Evolutionary conservation across 2,888 invertebrate species (phyloP).

Genomic region (Amiota minor): DNA sequence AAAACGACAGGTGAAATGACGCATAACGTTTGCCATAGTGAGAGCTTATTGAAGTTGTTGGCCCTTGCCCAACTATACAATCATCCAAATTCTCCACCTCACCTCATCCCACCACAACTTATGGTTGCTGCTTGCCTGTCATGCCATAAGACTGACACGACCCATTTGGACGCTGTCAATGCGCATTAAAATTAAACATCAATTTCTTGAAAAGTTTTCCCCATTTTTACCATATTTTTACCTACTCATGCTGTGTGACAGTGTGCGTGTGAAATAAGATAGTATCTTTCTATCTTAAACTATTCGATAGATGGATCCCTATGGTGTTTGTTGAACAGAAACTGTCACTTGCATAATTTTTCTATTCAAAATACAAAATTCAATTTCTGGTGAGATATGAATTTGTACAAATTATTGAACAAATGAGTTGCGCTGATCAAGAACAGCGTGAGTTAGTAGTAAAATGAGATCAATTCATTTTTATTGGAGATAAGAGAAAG

Average conservation of each 20-base stretch:
- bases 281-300: constrained; percentile 2
- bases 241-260: constrained; percentile 37
- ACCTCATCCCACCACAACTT: too few species aligned
- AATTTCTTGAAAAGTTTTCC: constrained; percentile 7
- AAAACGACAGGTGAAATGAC: constrained; percentile 24
- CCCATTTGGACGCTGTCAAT: constrained; percentile 46
- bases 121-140: neutral
- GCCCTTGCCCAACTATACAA: too few species aligned
- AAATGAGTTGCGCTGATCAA: constrained; percentile 8
- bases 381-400: neutral
- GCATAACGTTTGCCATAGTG: neutral
- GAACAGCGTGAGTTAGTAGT: neutral
- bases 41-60: neutral
- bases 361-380: too few species aligned
- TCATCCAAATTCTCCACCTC: too few species aligned
- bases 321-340: neutral
- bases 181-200: constrained; percentile 50
- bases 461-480: too few species aligned
- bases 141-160: neutral
- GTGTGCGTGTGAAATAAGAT: neutral
- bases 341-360: constrained; percentile 5
- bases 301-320: neutral
- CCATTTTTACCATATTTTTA: neutral
- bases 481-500: too few species aligned
- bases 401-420: constrained; percentile 14